Percentiles rank a stretch among this genome's conserved stretches.
phyloP scores from a whole-genome alignment of 2,113 vertebrate genomes.

The Pithys albifrons region DNA sequence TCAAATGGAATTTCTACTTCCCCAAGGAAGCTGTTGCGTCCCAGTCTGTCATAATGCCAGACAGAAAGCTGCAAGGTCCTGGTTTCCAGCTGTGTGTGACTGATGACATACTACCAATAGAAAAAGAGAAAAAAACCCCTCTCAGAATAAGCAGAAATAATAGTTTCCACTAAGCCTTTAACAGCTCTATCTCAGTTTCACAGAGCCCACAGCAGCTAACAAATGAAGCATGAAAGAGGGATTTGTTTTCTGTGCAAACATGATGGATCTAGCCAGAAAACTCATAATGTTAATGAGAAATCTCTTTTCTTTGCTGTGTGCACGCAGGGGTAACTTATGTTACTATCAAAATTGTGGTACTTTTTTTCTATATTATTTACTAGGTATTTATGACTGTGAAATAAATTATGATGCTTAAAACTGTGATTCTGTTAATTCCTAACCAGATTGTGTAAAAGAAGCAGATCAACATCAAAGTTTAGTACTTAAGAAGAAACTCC shows the following conservation, averaged over 20 bases:
- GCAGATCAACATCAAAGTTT: neutral
- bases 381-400: neutral
- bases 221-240: conserved; percentile 1
- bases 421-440: neutral
- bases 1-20: conserved; percentile 95
- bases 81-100: conserved; percentile 94
- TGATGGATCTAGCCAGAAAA: neutral
- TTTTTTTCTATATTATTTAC: neutral
- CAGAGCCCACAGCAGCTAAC: conserved; percentile 1
- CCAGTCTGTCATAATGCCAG: conserved; percentile 97
- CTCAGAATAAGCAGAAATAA: conserved; percentile 13
- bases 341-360: fast-evolving
- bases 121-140: conserved; percentile 4
- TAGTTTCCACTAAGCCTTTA: neutral
- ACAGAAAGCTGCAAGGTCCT: conserved; percentile 92
- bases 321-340: neutral
- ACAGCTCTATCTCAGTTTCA: neutral
- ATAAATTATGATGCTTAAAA: neutral
- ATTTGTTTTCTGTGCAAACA: conserved; percentile 23
- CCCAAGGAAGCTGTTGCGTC: conserved; percentile 93
- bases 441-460: neutral
- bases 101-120: conserved; percentile 89
- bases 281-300: neutral
- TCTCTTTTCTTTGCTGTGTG: neutral
- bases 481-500: neutral